Base-by-base conservation (phyloP, 1,140 invertebrate genomes). In the Plectrocnemia conspersa region DNA sequence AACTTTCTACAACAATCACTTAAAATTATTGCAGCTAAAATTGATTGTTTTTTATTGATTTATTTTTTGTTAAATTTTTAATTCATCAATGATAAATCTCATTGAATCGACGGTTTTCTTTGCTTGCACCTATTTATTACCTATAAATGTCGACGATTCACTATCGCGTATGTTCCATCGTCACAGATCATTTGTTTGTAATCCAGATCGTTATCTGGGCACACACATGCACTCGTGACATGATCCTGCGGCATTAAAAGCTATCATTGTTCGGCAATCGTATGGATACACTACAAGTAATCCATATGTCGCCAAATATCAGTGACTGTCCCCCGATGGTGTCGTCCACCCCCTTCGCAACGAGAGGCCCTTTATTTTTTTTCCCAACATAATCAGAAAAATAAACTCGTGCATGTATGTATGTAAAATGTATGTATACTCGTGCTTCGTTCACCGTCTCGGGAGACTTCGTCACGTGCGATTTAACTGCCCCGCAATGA, bases 241-340 rank as follows among this genome's bases (percentile, higher is more conserved):
- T 24, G 33, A 21, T 18, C 45, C 5, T 32, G 27, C 13, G 6
- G 35, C 13, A 50, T 50, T 38, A 38, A 50, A 38, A 50, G 47
- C 32, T 50, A 50, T 50, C 47, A 38, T 16, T 47, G 44, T 29
- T 47, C n/a, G 18, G 18, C 44, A 29, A 38, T 50, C n/a, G 4
- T 48, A 33, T 19, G 27, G 19, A 21, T 9, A 44, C 19, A 15
- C 13, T 50, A 45, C 42, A 45, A 22, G 19, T 50, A 50, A 50
- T 50, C 33, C 47, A 50, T 50, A 50, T 50, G 47, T 50, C 47
- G 32, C 47, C 21, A 35, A 50, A 50, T 32, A 47, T 13, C 44
- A 21, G 32, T n/a, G 18, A 16, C 45, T 44, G 29, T 47, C 45
- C 35, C 10, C 7, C 35, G 18, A 38, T 38, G 35, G 11, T 16